Percentiles rank a stretch among this genome's conserved stretches.
phyloP scores from a whole-genome alignment of 2,888 invertebrate genomes.

The Campoplex capitator region DNA sequence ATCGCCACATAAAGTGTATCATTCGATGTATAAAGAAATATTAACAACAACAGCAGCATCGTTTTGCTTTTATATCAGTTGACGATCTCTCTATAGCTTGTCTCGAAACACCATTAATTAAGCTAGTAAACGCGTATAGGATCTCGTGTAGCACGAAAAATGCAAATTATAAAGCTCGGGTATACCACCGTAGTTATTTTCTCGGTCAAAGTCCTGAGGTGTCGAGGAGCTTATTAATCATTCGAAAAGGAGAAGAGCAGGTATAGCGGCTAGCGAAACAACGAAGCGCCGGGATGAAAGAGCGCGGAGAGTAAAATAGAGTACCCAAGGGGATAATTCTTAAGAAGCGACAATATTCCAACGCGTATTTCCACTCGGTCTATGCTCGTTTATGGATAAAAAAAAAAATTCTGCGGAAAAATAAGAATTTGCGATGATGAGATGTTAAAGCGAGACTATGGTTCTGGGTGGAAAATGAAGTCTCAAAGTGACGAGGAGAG shows the following conservation, averaged over 20 bases:
- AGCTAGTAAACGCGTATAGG: background rate
- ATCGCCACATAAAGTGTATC: background rate
- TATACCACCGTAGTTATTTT: constrained; percentile 22
- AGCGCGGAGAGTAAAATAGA: constrained; percentile 8
- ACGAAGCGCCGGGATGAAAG: background rate
- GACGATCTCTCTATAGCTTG: background rate
- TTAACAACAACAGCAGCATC: too few relatives aligned
- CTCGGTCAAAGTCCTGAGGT: constrained; percentile 22
- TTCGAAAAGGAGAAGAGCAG: constrained; percentile 45
- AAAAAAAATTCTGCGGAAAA: constrained; percentile 52
- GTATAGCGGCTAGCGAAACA: background rate
- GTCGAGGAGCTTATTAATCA: constrained; percentile 51
- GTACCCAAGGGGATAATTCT: background rate
- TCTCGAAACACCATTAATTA: background rate
- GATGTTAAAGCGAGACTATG: constrained; percentile 5
- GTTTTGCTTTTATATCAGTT: background rate
- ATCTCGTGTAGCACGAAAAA: constrained; percentile 30
- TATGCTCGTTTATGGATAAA: constrained; percentile 1
- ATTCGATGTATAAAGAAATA: background rate
- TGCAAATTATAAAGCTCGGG: constrained; percentile 39
- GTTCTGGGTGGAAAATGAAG: constrained; percentile 30
- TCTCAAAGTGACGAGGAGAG: constrained; percentile 68
- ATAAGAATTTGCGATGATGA: constrained; percentile 39
- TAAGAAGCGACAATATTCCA: constrained; percentile 34
- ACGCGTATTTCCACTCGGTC: constrained; percentile 50